Conservation (phyloP, 2,113 vertebrate species). For the Lasiurus borealis region DNA sequence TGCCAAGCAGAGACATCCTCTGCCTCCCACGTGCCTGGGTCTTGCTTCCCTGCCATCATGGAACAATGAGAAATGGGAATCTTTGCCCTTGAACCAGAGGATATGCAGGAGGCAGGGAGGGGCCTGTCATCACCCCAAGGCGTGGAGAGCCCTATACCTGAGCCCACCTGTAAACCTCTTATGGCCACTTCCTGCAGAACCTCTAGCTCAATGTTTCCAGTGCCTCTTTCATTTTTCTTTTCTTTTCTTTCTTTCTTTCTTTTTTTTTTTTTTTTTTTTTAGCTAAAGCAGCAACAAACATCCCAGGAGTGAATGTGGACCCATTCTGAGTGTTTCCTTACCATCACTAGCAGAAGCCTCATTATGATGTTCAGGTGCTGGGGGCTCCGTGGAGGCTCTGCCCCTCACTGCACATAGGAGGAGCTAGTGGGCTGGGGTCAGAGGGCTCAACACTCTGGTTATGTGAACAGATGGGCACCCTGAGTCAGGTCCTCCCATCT, state of each 20-base stretch:
- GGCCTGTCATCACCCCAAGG: too few species aligned
- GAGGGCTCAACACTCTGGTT: neutral
- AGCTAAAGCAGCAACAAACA: neutral
- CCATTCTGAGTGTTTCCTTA: neutral
- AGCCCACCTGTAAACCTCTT: neutral
- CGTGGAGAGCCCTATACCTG: neutral
- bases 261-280: neutral
- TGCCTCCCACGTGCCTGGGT: neutral
- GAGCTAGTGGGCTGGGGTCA: accelerated
- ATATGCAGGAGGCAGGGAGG: neutral
- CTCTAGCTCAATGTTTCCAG: neutral
- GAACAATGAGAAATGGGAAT: too few species aligned
- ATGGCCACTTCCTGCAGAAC: neutral
- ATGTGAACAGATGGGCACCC: neutral
- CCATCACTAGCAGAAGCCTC: accelerated
- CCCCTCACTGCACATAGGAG: accelerated
- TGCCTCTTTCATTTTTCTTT: neutral
- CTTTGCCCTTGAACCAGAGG: neutral
- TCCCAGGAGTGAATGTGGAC: neutral
- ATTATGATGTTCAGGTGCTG: accelerated
- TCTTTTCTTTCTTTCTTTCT: too few species aligned
- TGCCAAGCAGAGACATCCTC: neutral
- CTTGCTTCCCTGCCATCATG: neutral
- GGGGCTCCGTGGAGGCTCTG: too few species aligned
- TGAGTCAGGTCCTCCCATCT: too few species aligned